A percentile compares a stretch with the other conserved stretches of the same genome.
Evolutionary conservation across 2,797 vertebrate genomes (phyloP).

Genomic region (Heliangelus exortis): DNA sequence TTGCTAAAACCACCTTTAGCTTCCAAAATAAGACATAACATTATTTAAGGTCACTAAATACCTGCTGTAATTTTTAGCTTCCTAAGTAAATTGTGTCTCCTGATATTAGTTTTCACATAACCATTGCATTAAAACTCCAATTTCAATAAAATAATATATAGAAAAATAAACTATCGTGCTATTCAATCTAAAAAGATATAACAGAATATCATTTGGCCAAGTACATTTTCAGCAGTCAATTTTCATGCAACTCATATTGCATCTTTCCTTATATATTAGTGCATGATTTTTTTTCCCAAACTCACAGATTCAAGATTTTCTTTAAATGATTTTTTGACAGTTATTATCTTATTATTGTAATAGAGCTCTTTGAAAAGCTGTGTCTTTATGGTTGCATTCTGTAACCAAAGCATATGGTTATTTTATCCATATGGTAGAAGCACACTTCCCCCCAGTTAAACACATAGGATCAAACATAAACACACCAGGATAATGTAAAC

Average conservation of each 20-base stretch:
- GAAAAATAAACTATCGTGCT: neutral
- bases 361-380: neutral
- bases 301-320: neutral
- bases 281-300: neutral
- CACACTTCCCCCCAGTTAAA: neutral
- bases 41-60: neutral
- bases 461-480: neutral
- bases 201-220: neutral
- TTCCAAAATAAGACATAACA: neutral
- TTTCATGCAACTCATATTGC: neutral
- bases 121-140: neutral
- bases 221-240: neutral
- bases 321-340: neutral
- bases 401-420: neutral
- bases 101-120: neutral
- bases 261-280: neutral
- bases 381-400: neutral
- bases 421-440: neutral
- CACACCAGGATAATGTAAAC: neutral
- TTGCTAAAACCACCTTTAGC: neutral
- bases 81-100: neutral
- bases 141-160: neutral
- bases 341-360: neutral
- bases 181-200: neutral
- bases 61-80: neutral